Conservation (phyloP, 1,140 invertebrate genomes). For the Mylabris phalerata region DNA sequence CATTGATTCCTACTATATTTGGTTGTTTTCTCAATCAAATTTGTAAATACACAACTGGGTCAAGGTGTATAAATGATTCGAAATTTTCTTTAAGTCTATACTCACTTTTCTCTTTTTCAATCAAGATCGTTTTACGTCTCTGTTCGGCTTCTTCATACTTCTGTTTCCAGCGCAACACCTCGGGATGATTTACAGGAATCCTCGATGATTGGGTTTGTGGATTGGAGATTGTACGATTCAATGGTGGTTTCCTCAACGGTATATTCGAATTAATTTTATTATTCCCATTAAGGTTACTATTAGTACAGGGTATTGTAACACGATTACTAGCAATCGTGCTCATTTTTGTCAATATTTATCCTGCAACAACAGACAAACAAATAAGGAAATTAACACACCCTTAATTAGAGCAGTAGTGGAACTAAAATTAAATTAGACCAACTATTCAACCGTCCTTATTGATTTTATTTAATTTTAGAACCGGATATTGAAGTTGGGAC, state of each 20-base stretch:
- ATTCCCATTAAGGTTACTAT: too few relatives aligned
- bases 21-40: background rate
- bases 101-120: slow-evolving; percentile 62
- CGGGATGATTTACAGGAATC: slow-evolving; percentile 22
- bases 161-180: slow-evolving; percentile 53
- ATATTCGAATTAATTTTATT: background rate
- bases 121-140: slow-evolving; percentile 54
- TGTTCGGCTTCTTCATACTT: slow-evolving; percentile 62
- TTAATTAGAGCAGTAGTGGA: background rate
- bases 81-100: slow-evolving; percentile 17
- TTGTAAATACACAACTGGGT: background rate
- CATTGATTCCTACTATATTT: too few relatives aligned
- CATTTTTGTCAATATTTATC: background rate
- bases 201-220: slow-evolving; percentile 9
- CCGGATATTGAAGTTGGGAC: background rate
- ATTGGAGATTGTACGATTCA: slow-evolving; percentile 17
- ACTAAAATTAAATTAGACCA: background rate
- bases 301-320: background rate
- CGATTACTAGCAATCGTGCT: background rate
- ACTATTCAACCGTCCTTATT: background rate
- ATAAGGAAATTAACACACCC: background rate
- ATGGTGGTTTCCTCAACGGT: slow-evolving; percentile 17
- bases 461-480: background rate
- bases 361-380: background rate
- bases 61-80: background rate